Percentiles rank a stretch among this genome's conserved stretches.
Evolutionary conservation across 23 tunicate genomes (phyloP).

Genomic region (Styela plicata): DNA sequence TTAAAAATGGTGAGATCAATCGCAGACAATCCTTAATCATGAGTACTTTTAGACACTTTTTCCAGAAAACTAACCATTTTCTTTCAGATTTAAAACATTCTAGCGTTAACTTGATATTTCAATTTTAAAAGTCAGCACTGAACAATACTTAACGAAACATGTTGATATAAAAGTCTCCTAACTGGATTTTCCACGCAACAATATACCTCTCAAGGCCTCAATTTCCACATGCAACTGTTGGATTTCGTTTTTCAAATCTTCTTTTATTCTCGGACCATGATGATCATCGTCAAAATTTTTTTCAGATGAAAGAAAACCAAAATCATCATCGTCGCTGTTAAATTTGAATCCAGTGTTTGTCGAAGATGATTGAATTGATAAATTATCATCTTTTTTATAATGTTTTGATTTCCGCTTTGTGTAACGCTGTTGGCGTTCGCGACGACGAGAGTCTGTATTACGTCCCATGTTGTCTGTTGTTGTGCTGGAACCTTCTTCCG

Average conservation of each 20-base stretch:
- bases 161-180: too few species aligned
- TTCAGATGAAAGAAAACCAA: slow-evolving; percentile 16
- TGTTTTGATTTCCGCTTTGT: slow-evolving; percentile 15
- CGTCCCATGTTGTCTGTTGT: slow-evolving; percentile 6
- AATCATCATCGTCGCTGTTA: not conserved
- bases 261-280: not conserved
- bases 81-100: too few species aligned
- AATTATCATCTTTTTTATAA: not conserved
- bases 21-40: too few species aligned
- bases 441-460: not conserved
- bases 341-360: not conserved
- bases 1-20: too few species aligned
- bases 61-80: too few species aligned
- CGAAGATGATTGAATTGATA: slow-evolving; percentile 6
- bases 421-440: not conserved
- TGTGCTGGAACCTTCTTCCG: slow-evolving; percentile 25
- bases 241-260: not conserved
- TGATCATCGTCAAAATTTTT: not conserved
- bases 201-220: slow-evolving; percentile 15
- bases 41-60: too few species aligned
- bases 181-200: too few species aligned
- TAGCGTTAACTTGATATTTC: too few species aligned
- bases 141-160: too few species aligned
- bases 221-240: slow-evolving; percentile 6
- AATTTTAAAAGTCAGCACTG: too few species aligned